These are phyloP conservation scores for Drosophila setifemur DNA, from an alignment of 1,140 invertebrate genomes.

Conservation along the genomic window DNA sequence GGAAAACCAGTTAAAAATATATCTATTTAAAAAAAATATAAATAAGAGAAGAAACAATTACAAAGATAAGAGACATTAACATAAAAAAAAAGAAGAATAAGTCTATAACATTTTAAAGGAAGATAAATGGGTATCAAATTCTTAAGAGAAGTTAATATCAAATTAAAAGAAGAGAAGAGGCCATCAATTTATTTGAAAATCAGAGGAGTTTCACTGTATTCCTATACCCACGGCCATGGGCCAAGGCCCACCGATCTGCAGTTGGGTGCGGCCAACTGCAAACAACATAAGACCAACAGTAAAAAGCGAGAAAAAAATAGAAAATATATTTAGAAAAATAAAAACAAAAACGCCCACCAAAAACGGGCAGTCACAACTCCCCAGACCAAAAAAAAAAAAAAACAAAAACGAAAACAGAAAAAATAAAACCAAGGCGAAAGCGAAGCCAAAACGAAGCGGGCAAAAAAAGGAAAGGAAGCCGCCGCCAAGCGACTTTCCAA, in stretches of 20 bases:
- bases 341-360: conserved; percentile 58
- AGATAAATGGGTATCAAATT: too few species aligned
- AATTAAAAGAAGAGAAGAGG: too few species aligned
- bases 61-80: too few species aligned
- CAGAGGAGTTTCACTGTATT: too few species aligned
- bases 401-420: background rate
- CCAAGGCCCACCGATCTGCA: conserved; percentile 27
- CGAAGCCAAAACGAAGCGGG: conserved; percentile 9
- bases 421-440: conserved; percentile 22
- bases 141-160: too few species aligned
- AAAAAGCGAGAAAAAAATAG: background rate
- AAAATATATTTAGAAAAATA: conserved; percentile 17
- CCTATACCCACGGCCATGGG: background rate
- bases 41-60: background rate
- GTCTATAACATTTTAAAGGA: too few species aligned
- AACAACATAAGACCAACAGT: background rate
- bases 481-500: conserved; percentile 22
- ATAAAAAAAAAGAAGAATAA: too few species aligned
- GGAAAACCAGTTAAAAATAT: too few species aligned
- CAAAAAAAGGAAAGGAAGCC: conserved; percentile 44
- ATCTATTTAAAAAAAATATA: background rate
- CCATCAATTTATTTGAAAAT: too few species aligned
- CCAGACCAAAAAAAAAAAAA: conserved; percentile 16
- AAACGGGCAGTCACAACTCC: conserved; percentile 57
- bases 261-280: conserved; percentile 28